Evolutionary conservation across 2,797 vertebrate genomes (phyloP).

Genomic region (Poliocrania exsul): DNA sequence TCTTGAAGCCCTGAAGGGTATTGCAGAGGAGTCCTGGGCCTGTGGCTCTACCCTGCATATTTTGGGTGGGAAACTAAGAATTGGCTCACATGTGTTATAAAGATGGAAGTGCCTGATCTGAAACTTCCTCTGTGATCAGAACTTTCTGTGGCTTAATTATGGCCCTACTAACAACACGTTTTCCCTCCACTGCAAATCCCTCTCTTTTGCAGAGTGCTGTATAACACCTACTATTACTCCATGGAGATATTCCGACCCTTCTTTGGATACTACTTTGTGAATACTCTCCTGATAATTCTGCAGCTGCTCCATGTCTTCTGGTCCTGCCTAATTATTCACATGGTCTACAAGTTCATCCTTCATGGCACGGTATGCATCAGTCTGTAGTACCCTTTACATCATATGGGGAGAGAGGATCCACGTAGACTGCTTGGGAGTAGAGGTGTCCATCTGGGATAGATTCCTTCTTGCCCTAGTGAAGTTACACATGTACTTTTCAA

Average conservation of each 20-base stretch:
- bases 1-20: neutral
- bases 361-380: constrained; percentile 83
- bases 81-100: neutral
- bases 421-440: neutral
- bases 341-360: constrained; percentile 86
- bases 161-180: neutral
- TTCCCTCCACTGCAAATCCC: neutral
- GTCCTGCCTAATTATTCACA: constrained; percentile 91
- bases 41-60: neutral
- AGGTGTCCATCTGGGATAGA: neutral
- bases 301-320: constrained; percentile 92
- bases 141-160: neutral
- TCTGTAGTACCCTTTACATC: neutral
- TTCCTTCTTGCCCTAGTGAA: neutral
- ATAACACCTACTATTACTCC: constrained; percentile 85
- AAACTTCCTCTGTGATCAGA: neutral
- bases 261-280: constrained; percentile 92
- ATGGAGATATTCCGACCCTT: constrained; percentile 82
- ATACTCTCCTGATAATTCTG: constrained; percentile 83
- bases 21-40: neutral
- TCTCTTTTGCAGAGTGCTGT: constrained; percentile 80
- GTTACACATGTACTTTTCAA: neutral
- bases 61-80: neutral
- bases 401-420: neutral
- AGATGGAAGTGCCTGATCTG: neutral